Evolutionary conservation across 2,888 invertebrate genomes (phyloP).

Genomic region (Pedicia rivosa): DNA sequence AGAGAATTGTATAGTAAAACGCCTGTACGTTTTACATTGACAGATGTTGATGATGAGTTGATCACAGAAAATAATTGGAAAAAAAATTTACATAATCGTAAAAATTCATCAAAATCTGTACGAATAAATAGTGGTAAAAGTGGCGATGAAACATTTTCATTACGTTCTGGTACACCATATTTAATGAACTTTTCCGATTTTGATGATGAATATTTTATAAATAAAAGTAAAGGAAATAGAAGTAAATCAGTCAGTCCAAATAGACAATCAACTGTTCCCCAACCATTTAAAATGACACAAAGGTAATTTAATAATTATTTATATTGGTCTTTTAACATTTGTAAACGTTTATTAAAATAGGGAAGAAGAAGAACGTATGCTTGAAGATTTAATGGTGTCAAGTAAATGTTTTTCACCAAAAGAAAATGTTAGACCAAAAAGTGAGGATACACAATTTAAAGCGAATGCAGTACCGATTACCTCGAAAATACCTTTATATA

Average conservation of each 20-base stretch:
- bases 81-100: background rate
- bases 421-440: conserved; percentile 32
- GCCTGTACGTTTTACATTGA: conserved; percentile 3
- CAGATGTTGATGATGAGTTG: background rate
- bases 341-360: conserved; percentile 30
- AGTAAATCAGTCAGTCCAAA: conserved; percentile 43
- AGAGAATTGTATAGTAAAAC: conserved; percentile 1
- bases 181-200: background rate
- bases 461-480: conserved; percentile 51
- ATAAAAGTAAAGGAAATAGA: conserved; percentile 11
- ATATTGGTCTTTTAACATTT: no score
- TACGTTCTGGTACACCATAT: background rate
- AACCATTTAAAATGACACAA: conserved; percentile 53
- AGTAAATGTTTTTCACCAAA: conserved; percentile 22
- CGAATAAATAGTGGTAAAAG: background rate
- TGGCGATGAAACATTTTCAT: conserved; percentile 1
- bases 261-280: conserved; percentile 40
- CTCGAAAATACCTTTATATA: conserved; percentile 52
- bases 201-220: no score
- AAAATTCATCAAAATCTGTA: conserved; percentile 2
- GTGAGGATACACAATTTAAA: conserved; percentile 33
- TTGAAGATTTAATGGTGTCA: conserved; percentile 30
- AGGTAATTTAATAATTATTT: no score
- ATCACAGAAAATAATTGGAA: conserved; percentile 1
- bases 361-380: conserved; percentile 45